These are phyloP conservation scores for Lepidurus arcticus DNA, from an alignment of 1,140 invertebrate species.

Conservation along the genomic window DNA sequence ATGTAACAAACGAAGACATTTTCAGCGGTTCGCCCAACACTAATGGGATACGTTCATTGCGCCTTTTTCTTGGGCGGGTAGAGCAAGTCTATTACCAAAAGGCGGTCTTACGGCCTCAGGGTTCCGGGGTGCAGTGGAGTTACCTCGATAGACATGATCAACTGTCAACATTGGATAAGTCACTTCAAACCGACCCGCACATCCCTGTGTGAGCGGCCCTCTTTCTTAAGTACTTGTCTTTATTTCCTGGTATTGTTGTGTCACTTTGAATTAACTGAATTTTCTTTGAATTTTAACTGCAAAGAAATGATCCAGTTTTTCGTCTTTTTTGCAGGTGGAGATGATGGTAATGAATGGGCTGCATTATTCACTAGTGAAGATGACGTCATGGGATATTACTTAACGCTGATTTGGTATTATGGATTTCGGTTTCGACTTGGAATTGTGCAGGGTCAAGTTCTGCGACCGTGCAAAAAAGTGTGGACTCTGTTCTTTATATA, in stretches of 20 bases:
- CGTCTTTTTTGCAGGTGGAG: not conserved
- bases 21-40: not conserved
- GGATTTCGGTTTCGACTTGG: not conserved
- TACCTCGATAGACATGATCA: not conserved
- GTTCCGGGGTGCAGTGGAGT: too few relatives aligned
- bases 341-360: conserved; percentile 15
- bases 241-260: too few relatives aligned
- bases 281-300: too few relatives aligned
- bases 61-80: not conserved
- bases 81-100: too few relatives aligned
- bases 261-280: too few relatives aligned
- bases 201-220: too few relatives aligned
- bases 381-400: conserved; percentile 21
- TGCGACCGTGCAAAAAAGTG: not conserved
- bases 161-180: not conserved
- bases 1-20: not conserved
- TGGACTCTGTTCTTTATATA: not conserved
- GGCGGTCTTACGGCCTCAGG: too few relatives aligned
- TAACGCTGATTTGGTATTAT: not conserved
- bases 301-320: too few relatives aligned
- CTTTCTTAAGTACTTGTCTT: too few relatives aligned
- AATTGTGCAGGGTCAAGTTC: not conserved
- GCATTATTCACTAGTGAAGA: not conserved
- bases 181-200: not conserved
- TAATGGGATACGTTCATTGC: conserved; percentile 3